These are phyloP conservation scores for Crossocerus cetratus DNA, from an alignment of 2,888 invertebrate genomes.

Conservation along the genomic window DNA sequence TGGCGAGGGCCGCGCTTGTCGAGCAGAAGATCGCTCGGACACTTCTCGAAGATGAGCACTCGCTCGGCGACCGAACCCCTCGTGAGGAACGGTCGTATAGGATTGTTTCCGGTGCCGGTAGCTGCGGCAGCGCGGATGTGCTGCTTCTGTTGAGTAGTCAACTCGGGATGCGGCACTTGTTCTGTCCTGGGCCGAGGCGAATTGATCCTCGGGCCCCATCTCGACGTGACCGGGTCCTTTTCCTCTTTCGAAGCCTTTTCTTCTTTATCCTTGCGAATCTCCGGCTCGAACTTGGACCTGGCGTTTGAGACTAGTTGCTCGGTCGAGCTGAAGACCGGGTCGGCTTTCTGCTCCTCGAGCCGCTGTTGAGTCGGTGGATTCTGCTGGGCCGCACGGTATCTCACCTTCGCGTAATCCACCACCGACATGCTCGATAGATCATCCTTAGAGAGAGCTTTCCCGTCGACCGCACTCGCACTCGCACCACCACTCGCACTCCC, in stretches of 20 bases:
- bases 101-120: constrained; percentile 79
- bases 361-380: constrained; percentile 76
- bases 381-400: constrained; percentile 81
- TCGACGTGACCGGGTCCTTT: constrained; percentile 64
- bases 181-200: constrained; percentile 70
- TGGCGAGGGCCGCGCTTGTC: constrained; percentile 82
- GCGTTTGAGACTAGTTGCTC: constrained; percentile 62
- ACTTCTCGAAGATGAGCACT: constrained; percentile 93
- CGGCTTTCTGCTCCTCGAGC: constrained; percentile 73
- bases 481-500: not conserved
- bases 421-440: constrained; percentile 77
- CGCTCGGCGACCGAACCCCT: constrained; percentile 94
- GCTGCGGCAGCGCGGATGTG: constrained; percentile 77
- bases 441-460: constrained; percentile 65
- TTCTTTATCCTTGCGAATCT: constrained; percentile 55
- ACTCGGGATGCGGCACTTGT: constrained; percentile 83
- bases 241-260: constrained; percentile 57
- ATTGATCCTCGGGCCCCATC: constrained; percentile 76
- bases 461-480: constrained; percentile 26
- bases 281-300: constrained; percentile 68
- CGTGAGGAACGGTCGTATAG: constrained; percentile 90
- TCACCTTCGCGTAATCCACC: constrained; percentile 83
- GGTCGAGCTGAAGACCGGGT: constrained; percentile 40
- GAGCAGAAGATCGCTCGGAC: constrained; percentile 87
- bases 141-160: constrained; percentile 81